Base-by-base conservation (phyloP, 92 coral and sea anemone species). In the Scolanthus callimorphus region DNA sequence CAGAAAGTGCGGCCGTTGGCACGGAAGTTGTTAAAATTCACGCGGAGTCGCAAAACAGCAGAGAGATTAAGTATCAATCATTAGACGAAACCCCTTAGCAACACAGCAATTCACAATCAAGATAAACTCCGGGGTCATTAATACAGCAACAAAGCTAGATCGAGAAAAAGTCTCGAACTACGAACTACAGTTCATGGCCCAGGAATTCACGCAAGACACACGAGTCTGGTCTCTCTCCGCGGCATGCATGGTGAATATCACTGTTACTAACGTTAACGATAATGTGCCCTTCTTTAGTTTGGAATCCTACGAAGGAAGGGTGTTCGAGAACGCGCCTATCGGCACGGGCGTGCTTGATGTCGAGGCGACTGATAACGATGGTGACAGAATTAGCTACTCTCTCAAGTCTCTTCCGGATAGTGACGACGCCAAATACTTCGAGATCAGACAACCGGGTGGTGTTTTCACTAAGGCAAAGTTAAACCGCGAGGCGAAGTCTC, bases 191-290 rank as follows among this genome's bases (percentile, higher is more conserved):
- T 87, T 85, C 39, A 47, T 55, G 30, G 98, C 95, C 3, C 49
- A 59, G 10, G 96, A 88, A 48, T 45, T 51, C 3, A 47, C 39
- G 41, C 60, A 60, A 11, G 69, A 59, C 2, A 46, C 8, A 46
- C 63, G 77, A 23, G 68, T 62, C 27, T 11, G 31, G 10, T 28
- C 23, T 17, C 80, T 85, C 10, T 73, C 73, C 69, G 69, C 83
- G 24, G 82, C 86, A 19, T 74, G 74, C 22, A 76, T 87, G 29
- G 88, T 94, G 1, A 68, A 73, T 23, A 57, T 94, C 29, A 55
- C 70, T 8, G 77, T 94, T 17, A 19, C 12, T 10, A 96, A 94
- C 48, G 67, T 73, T 24, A 94, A 94, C 49, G 99, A 94, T 44
- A 79, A 89, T 60, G 31, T 94, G 0, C 99, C 99, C 27, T 71